phyloP scores from a whole-genome alignment of 2,888 invertebrate genomes.

The Syrista parreyssii region DNA sequence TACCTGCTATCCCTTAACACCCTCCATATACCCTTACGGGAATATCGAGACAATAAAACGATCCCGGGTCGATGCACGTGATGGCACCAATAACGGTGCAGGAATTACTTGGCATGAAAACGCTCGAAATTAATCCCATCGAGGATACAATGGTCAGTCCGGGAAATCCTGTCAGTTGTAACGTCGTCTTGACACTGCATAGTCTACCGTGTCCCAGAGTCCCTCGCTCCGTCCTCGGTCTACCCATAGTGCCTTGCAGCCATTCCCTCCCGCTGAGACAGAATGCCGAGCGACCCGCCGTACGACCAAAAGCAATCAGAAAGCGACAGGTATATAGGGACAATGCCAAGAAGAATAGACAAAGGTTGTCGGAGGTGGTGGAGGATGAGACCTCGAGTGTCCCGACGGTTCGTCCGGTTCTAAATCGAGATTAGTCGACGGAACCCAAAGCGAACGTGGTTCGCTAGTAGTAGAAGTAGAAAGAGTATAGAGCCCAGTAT shows the following conservation, averaged over 20 bases:
- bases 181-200: neutral
- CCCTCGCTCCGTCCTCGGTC: neutral
- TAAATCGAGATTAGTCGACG: slow-evolving; percentile 28
- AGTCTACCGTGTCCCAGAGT: neutral
- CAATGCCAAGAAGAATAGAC: neutral
- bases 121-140: neutral
- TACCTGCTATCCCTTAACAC: neutral
- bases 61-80: neutral
- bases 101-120: neutral
- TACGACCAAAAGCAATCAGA: neutral
- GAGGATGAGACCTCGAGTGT: neutral
- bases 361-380: neutral
- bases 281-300: neutral
- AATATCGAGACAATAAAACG: neutral
- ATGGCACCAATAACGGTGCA: neutral
- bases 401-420: slow-evolving; percentile 2
- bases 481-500: slow-evolving; percentile 20
- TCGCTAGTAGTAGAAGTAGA: slow-evolving; percentile 16
- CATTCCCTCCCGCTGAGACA: neutral
- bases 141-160: neutral
- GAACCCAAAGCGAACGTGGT: slow-evolving; percentile 23
- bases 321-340: neutral
- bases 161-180: neutral
- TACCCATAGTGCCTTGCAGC: neutral
- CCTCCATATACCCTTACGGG: neutral